Conservation (phyloP, 2,113 vertebrate species). For the Morone saxatilis region DNA sequence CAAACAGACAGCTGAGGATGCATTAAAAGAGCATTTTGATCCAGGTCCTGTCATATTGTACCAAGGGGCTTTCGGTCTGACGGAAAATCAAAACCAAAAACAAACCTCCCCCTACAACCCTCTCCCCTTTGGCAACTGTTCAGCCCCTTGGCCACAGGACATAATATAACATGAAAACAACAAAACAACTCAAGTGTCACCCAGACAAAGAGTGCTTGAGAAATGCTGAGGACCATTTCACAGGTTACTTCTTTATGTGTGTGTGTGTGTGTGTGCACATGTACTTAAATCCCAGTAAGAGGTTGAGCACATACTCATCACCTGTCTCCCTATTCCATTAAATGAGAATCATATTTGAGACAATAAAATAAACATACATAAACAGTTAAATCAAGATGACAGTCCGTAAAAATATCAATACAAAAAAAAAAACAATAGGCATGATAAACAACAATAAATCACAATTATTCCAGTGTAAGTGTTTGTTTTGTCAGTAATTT, state of each 20-base stretch:
- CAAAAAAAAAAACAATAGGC: conserved; percentile 64
- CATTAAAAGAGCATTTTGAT: conserved; percentile 32
- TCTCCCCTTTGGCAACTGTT: conserved; percentile 74
- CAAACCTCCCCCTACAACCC: background rate
- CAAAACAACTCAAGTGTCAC: conserved; percentile 43
- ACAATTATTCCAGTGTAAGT: conserved; percentile 88
- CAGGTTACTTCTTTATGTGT: conserved; percentile 49
- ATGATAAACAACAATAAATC: conserved; percentile 74
- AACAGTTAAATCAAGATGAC: conserved; percentile 71
- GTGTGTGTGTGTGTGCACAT: conserved; percentile 25
- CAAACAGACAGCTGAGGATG: conserved; percentile 44
- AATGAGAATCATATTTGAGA: conserved; percentile 64
- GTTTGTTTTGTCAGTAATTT: conserved; percentile 76
- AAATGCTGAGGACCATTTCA: conserved; percentile 68
- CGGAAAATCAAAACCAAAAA: conserved; percentile 24
- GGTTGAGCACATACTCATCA: conserved; percentile 34
- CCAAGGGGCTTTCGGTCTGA: conserved; percentile 49
- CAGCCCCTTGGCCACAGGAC: conserved; percentile 47
- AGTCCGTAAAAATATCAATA: conserved; percentile 75
- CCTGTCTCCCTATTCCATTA: conserved; percentile 58
- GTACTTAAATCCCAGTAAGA: conserved; percentile 55
- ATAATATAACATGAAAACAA: conserved; percentile 23
- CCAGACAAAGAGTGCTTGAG: conserved; percentile 46
- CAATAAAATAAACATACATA: conserved; percentile 61
- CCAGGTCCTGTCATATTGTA: conserved; percentile 25